Percentiles rank a stretch among this genome's conserved stretches.
Evolutionary conservation across 2,113 vertebrate genomes (phyloP).

Genomic region (Cyrtonyx montezumae): DNA sequence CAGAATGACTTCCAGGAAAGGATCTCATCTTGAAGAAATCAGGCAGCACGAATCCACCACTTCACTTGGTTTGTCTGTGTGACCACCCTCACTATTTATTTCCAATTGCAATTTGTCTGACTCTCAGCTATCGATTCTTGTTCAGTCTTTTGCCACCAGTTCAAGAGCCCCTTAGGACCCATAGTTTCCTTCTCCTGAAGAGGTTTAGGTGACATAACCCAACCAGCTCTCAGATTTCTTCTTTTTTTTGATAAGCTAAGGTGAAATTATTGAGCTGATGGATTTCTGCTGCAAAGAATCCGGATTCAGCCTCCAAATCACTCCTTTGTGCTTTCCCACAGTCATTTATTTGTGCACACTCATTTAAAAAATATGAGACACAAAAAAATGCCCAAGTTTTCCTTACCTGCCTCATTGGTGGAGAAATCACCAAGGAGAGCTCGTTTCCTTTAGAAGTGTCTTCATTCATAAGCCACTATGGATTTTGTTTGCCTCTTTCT

Average conservation of each 20-base stretch:
- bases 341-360: no score
- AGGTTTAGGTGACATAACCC: background rate
- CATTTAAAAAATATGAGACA: background rate
- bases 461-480: no score
- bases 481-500: background rate
- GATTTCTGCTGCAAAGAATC: background rate
- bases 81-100: background rate
- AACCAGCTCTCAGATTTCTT: rapidly evolving
- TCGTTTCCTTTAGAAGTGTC: background rate
- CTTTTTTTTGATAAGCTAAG: background rate
- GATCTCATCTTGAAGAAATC: background rate
- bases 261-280: background rate
- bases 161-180: background rate
- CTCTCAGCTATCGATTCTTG: background rate
- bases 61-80: background rate
- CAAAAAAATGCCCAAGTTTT: background rate
- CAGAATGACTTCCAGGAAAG: background rate
- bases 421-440: background rate
- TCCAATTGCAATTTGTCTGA: background rate
- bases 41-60: rapidly evolving
- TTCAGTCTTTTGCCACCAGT: background rate
- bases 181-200: background rate
- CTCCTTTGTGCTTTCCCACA: background rate
- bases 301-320: background rate
- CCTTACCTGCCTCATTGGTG: background rate